phyloP scores from a whole-genome alignment of 2,797 vertebrate genomes.

The Alca torda region DNA sequence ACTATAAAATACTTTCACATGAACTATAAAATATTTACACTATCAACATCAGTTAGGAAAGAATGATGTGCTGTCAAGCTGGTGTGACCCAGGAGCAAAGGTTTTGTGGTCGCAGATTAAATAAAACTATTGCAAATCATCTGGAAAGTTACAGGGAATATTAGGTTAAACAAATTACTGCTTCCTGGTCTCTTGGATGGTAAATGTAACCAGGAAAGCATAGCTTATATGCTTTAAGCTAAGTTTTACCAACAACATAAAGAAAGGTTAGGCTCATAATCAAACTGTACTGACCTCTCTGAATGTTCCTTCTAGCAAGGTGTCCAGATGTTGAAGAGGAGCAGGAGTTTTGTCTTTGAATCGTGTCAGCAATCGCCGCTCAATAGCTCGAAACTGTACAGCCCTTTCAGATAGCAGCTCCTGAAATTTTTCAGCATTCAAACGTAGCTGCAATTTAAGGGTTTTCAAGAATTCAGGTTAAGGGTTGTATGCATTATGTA shows the following conservation, averaged over 20 bases:
- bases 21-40: slow-evolving; percentile 68
- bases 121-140: slow-evolving; percentile 66
- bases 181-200: slow-evolving; percentile 44
- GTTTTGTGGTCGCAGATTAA: slow-evolving; percentile 60
- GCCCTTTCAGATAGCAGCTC: slow-evolving; percentile 92
- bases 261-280: slow-evolving; percentile 35
- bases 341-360: slow-evolving; percentile 97
- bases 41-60: slow-evolving; percentile 61
- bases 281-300: slow-evolving; percentile 83
- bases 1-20: slow-evolving; percentile 71
- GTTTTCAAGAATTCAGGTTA: slow-evolving; percentile 44
- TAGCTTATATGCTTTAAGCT: slow-evolving; percentile 28
- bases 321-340: slow-evolving; percentile 95
- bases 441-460: slow-evolving; percentile 81
- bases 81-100: slow-evolving; percentile 49
- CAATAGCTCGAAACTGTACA: slow-evolving; percentile 93
- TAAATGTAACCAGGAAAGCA: slow-evolving; percentile 64
- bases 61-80: slow-evolving; percentile 59
- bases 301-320: slow-evolving; percentile 92
- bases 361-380: slow-evolving; percentile 90
- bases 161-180: slow-evolving; percentile 68
- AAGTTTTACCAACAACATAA: slow-evolving; percentile 23
- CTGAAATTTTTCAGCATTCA: slow-evolving; percentile 88
- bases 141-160: slow-evolving; percentile 65
- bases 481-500: not conserved